phyloP scores from a whole-genome alignment of 2,797 vertebrate species.

The Crotalus adamanteus region DNA sequence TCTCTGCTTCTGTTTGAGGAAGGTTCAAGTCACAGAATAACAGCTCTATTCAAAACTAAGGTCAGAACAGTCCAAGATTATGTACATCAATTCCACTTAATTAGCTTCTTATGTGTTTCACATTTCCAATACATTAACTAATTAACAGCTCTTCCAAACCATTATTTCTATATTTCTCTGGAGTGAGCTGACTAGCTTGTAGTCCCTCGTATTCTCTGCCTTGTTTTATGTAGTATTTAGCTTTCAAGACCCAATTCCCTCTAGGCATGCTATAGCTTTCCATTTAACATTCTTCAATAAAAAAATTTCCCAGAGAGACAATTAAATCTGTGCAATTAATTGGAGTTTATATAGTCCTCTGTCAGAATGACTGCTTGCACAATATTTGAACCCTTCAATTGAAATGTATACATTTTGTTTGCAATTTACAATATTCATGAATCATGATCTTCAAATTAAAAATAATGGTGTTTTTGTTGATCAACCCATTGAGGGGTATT shows the following conservation, averaged over 20 bases:
- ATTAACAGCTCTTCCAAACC: slow-evolving; percentile 59
- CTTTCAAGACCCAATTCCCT: slow-evolving; percentile 38
- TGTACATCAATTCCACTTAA: slow-evolving; percentile 55
- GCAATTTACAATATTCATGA: slow-evolving; percentile 16
- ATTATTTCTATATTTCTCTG: slow-evolving; percentile 28
- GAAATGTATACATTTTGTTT: slow-evolving; percentile 33
- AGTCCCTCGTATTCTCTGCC: not conserved
- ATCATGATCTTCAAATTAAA: slow-evolving; percentile 39
- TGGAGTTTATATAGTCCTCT: slow-evolving; percentile 38
- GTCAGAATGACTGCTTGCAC: slow-evolving; percentile 45
- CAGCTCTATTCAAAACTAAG: slow-evolving; percentile 45
- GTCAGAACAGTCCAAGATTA: slow-evolving; percentile 27
- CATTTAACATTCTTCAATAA: slow-evolving; percentile 52
- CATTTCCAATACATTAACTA: slow-evolving; percentile 55
- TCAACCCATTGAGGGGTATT: not conserved
- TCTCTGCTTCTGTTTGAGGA: slow-evolving; percentile 11
- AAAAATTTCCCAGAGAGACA: slow-evolving; percentile 43
- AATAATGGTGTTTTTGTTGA: not conserved
- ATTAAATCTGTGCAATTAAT: slow-evolving; percentile 49
- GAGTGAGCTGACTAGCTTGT: slow-evolving; percentile 42
- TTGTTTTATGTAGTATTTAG: slow-evolving; percentile 24
- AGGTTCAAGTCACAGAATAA: slow-evolving; percentile 20
- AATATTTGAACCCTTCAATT: slow-evolving; percentile 39
- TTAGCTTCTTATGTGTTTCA: slow-evolving; percentile 55
- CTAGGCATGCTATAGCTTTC: slow-evolving; percentile 34